Evolutionary conservation across 2,888 invertebrate genomes (phyloP), one percentile per base, ranked within the genome.

Genomic region (Thera obeliscata): DNA sequence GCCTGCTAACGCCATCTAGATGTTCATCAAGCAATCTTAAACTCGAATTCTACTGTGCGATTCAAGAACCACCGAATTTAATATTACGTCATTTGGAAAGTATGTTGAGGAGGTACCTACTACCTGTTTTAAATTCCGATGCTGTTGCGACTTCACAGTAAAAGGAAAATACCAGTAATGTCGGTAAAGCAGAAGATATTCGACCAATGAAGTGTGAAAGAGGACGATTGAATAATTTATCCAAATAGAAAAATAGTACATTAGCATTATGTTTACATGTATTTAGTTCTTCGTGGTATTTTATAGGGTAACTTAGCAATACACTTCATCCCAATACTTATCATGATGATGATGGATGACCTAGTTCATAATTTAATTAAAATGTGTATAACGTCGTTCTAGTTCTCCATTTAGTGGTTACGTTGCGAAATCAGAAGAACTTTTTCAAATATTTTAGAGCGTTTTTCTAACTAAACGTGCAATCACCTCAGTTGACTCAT

Each of bases 51-150:
- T 60, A 64, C 61, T 71, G 76, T 76, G 76, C 75, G 74, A 75
- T 70, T 57, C 81, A 79, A 81, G 78, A 81, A 77, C 77, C 79
- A 73, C 87, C 88, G 81, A 91, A 90, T 85, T 86, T 83, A 75
- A 70, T 78, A 81, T 91, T 91, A 92, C 90, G 91, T 88, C 87
- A 89, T 86, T 85, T 85, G 83, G 87, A 90, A 92, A 90, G 90
- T 87, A 91, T 56, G 48, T 57, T 81, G 64, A 54, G 54, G 22
- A 22, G 22, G 22, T 22, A 22, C 22, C 22, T 22, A 22, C 22
- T 69, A 83, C 80, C 85, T 87, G 86, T 83, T 88, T 87, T 79
- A 83, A 84, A 89, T 87, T 87, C 87, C 82, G 86, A 83, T 87
- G 84, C 75, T 81, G 83, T 82, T 33, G 54, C 52, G 46, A 84